Percentiles rank a stretch among this genome's conserved stretches.
phyloP scores from a whole-genome alignment of 2,888 invertebrate genomes.

The Acleris literana region DNA sequence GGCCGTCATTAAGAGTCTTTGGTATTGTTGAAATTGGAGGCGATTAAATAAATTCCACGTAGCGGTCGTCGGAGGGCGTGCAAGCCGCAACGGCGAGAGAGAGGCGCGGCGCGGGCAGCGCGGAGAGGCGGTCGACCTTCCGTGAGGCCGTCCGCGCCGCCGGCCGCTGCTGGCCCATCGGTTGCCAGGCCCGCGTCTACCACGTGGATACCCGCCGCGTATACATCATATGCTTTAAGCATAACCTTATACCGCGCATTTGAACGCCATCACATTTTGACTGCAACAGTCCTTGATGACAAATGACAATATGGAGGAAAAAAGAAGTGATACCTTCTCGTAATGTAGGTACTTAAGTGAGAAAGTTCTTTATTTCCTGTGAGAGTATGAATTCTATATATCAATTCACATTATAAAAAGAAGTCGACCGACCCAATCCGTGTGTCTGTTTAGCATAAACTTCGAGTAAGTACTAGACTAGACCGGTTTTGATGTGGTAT shows the following conservation, averaged over 20 bases:
- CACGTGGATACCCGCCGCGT: conserved; percentile 27
- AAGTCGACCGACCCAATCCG: too few relatives aligned
- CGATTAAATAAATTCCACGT: conserved; percentile 81
- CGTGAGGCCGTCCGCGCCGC: conserved; percentile 70
- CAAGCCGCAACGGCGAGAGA: conserved; percentile 45
- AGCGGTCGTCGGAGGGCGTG: conserved; percentile 62
- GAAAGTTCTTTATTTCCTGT: too few relatives aligned
- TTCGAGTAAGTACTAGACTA: too few relatives aligned
- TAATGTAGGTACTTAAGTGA: too few relatives aligned
- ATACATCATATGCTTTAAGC: not conserved
- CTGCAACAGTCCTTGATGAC: too few relatives aligned
- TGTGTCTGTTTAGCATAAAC: too few relatives aligned
- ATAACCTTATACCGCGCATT: not conserved
- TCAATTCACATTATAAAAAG: too few relatives aligned
- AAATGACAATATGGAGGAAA: too few relatives aligned
- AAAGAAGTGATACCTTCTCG: too few relatives aligned
- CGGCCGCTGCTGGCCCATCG: conserved; percentile 17
- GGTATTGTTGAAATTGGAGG: conserved; percentile 58
- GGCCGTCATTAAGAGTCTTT: conserved; percentile 38
- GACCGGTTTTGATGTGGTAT: too few relatives aligned
- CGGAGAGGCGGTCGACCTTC: conserved; percentile 77
- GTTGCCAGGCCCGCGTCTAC: conserved; percentile 21
- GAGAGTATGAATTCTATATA: too few relatives aligned
- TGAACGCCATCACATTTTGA: too few relatives aligned
- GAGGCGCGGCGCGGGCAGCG: conserved; percentile 45